Evolutionary conservation across 2,797 vertebrate genomes (phyloP), one percentile per base, ranked within the genome.

Genomic region (Hirundo rustica): DNA sequence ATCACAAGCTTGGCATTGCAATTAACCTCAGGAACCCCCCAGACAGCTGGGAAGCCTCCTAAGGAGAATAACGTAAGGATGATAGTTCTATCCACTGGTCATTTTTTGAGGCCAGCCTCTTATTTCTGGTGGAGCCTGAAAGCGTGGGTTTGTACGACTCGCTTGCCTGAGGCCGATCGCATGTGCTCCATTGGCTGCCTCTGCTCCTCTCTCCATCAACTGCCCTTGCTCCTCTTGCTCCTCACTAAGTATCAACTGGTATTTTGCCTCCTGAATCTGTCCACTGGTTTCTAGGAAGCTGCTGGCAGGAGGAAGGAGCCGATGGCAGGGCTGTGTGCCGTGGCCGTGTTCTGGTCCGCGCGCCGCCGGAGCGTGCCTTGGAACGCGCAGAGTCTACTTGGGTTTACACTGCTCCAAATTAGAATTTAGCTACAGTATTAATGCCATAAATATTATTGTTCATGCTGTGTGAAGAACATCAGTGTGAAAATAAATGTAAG

Each of bases 401-500:
- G 75, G 78, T 54, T 64, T 86, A 38, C 79, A 30, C 79, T 38
- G 48, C 71, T 91, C 47, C 81, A 54, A 71, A 77, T 67, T 6
- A 55, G 57, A 86, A 75, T 79, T 87, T 82, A 90, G 80, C 88
- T 65, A 18, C 58, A 48, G 57, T 60, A 86, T 82, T 82, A 88
- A 87, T 68, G 84, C 68, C 74, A 47, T 72, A 71, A 95, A 80
- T 93, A 89, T 85, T 87, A 85, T 70, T 87, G 88, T 82, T 48
- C 79, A 80, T 82, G 85, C 57, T 32, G 84, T 30, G 65, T 65
- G 84, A 70, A 74, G 83, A 95, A 92, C 80, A 76, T 58, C 77
- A 44, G 68, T 29, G 95, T 51, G 96, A 79, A 95, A 94, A 96
- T 93, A 94, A 95, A 96, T 38, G 88, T 80, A 94, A 83, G 76